Evolutionary conservation across 2,113 vertebrate genomes (phyloP).

Genomic region (Otis tarda): DNA sequence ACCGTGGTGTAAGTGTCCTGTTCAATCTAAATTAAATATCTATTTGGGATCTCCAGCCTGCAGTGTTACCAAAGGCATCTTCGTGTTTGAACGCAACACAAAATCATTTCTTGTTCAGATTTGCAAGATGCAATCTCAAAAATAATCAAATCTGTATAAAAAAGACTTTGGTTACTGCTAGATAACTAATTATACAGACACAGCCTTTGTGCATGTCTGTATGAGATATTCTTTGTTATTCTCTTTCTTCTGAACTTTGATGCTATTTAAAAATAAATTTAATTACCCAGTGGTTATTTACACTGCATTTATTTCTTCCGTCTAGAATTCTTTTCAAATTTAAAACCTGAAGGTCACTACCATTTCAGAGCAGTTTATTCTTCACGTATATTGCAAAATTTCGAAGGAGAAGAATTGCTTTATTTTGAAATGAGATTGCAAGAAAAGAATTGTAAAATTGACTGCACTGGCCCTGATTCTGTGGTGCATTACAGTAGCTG

Average conservation of each 20-base stretch:
- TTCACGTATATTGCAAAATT: constrained; percentile 26
- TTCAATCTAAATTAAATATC: constrained; percentile 79
- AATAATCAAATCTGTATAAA: constrained; percentile 40
- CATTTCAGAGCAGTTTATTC: constrained; percentile 34
- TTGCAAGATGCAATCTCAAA: constrained; percentile 57
- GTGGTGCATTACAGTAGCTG: neutral
- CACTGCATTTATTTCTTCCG: constrained; percentile 39
- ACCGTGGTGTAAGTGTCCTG: constrained; percentile 63
- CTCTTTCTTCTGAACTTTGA: constrained; percentile 40
- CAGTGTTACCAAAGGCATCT: constrained; percentile 67
- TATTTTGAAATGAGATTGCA: constrained; percentile 34
- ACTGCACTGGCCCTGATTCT: neutral
- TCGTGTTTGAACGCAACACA: constrained; percentile 28
- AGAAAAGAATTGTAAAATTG: neutral
- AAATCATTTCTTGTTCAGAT: constrained; percentile 68
- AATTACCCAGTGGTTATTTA: constrained; percentile 38
- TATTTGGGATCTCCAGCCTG: constrained; percentile 66
- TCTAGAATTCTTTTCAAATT: constrained; percentile 50
- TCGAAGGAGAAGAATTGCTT: constrained; percentile 12
- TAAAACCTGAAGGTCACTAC: constrained; percentile 44
- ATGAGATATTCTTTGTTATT: constrained; percentile 27
- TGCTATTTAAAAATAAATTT: constrained; percentile 39
- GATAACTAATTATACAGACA: constrained; percentile 44
- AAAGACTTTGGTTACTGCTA: constrained; percentile 38
- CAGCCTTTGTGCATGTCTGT: neutral